Base-by-base conservation (phyloP, 2,797 vertebrate species). In the Premnoplex brunnescens region DNA sequence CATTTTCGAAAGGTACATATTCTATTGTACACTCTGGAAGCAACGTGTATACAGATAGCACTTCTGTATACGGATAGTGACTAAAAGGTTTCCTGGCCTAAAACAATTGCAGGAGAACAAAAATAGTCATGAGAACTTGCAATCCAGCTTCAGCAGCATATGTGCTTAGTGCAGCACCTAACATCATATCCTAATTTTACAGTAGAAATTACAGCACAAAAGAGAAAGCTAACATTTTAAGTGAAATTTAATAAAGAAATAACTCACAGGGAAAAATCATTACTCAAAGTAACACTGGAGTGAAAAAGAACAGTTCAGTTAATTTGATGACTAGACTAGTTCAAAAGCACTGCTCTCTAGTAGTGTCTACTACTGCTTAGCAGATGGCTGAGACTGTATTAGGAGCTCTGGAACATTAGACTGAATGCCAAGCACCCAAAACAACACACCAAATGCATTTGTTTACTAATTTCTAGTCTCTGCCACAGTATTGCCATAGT, bases 401-500 rank as follows among this genome's bases (percentile, higher is more conserved):
- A 88, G 95, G 95, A 97, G 93, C 67, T 96, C 75, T 86, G 88
- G 59, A 95, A 95, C 48, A 68, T 43, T 16, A 73, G 15, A 37
- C 83, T 84, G 54, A 86, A 92, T 91, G 89, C 89, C 95, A 66
- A 58, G 60, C 78, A 91, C 85, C 87, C 72, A 94, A 93, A 94
- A 66, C 36, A 78, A 87, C 84, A 49, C 20, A 82, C 32, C 89
- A 94, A 95, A 68, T 95, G 95, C 75, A 89, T 91, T 77, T 92
- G 91, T 96, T 88, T 92, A 63, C 72, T 94, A n/a, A 87, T 94
- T 94, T 96, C 85, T 68, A 94, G 72, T 62, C 94, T 92, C 95
- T 97, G 88, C 77, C 90, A 94, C 78, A 73, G 93, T 81, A 91
- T 32, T 95, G 77, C 88, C 87, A 68, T 21, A 86, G 82, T 87